These are phyloP conservation scores for Pyrrhosoma nymphula DNA, from an alignment of 2,888 invertebrate genomes.

Conservation along the genomic window DNA sequence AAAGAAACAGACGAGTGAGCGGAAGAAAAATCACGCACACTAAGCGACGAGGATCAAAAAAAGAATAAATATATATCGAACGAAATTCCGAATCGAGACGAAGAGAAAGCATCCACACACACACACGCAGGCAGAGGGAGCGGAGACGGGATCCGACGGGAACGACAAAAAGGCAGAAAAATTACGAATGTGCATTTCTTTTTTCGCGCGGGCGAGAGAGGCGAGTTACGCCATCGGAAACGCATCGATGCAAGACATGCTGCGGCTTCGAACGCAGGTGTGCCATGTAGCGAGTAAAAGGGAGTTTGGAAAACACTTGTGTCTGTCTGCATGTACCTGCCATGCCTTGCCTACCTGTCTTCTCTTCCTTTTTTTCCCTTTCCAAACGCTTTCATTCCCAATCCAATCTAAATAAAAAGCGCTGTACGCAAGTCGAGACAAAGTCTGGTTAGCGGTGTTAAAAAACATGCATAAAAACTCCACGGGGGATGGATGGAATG, in stretches of 20 bases:
- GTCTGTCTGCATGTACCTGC: background rate
- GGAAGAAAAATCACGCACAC: slow-evolving; percentile 1
- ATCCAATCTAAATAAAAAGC: background rate
- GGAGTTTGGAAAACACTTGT: slow-evolving; percentile 22
- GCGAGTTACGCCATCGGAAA: background rate
- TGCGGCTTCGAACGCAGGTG: background rate
- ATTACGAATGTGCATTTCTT: background rate
- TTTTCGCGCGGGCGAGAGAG: background rate
- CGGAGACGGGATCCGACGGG: background rate
- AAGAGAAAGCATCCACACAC: background rate
- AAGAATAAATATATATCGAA: background rate
- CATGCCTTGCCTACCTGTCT: background rate
- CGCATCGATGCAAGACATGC: slow-evolving; percentile 10
- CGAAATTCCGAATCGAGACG: slow-evolving; percentile 2
- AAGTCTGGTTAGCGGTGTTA: background rate
- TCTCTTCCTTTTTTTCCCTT: background rate
- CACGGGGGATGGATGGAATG: background rate
- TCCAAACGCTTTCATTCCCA: background rate
- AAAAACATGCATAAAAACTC: background rate
- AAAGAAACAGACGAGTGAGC: background rate
- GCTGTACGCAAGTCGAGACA: background rate
- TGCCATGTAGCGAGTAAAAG: background rate
- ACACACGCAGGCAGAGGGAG: no score
- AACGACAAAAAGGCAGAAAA: background rate
- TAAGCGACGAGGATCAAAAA: background rate